A percentile compares a stretch with the other conserved stretches of the same genome.
Evolutionary conservation across 2,797 vertebrate species (phyloP).

Genomic region (Falco novaeseelandiae): DNA sequence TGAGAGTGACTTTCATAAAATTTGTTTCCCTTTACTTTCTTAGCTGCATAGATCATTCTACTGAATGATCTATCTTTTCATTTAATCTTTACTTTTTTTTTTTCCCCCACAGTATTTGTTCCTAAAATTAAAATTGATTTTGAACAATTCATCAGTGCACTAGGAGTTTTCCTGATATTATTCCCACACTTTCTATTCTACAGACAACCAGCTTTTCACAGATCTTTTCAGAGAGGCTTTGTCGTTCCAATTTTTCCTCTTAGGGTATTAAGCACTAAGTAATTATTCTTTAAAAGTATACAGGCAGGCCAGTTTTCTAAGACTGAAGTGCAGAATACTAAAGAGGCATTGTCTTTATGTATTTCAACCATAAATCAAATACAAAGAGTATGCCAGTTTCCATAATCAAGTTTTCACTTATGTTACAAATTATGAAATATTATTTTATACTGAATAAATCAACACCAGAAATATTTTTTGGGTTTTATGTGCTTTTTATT

Average conservation of each 20-base stretch:
- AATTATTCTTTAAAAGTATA: conserved; percentile 16
- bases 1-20: background rate
- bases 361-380: background rate
- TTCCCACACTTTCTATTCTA: background rate
- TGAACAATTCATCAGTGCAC: background rate
- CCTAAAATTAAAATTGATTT: conserved; percentile 50
- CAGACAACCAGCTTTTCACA: background rate
- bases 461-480: fast-evolving
- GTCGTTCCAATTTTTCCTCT: background rate
- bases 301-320: background rate
- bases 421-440: background rate
- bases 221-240: background rate
- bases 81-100: background rate
- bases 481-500: background rate
- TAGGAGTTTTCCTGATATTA: background rate
- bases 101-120: background rate
- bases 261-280: background rate
- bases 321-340: background rate
- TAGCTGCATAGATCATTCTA: background rate
- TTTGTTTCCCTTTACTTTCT: background rate
- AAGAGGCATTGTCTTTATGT: background rate
- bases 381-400: background rate
- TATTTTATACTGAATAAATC: background rate
- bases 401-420: background rate
- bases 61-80: conserved; percentile 6